These are phyloP conservation scores for Xestoiulus laeticollis DNA, from an alignment of 2,888 invertebrate genomes.

Conservation along the genomic window DNA sequence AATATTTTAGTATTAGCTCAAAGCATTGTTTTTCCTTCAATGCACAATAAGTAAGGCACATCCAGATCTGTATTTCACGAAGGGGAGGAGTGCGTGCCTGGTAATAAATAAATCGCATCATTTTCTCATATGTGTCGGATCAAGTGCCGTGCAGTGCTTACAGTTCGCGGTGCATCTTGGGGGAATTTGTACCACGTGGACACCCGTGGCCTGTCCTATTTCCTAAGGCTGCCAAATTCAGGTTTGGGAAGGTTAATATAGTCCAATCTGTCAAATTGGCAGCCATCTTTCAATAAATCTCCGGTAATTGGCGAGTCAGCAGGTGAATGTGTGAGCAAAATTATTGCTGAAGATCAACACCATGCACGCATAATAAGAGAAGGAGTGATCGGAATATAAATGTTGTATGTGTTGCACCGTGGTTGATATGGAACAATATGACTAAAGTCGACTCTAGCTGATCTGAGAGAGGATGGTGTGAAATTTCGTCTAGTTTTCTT, in stretches of 20 bases:
- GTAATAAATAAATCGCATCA: constrained; percentile 22
- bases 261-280: neutral
- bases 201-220: neutral
- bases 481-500: no score
- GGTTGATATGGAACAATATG: neutral
- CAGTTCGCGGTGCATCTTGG: neutral
- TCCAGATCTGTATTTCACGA: neutral
- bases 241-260: neutral
- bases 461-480: no score
- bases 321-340: neutral
- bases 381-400: neutral
- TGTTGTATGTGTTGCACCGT: neutral
- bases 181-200: neutral
- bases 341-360: neutral
- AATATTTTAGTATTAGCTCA: neutral
- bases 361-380: neutral
- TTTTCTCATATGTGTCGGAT: constrained; percentile 2
- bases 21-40: neutral
- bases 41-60: neutral
- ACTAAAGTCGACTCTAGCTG: no score
- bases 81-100: neutral
- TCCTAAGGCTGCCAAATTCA: neutral
- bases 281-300: constrained; percentile 17
- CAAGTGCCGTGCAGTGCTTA: neutral
- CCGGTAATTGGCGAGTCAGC: neutral